A percentile compares a stretch with the other conserved stretches of the same genome.
Evolutionary conservation across 2,888 invertebrate species (phyloP).

Genomic region (Melanchra persicariae): DNA sequence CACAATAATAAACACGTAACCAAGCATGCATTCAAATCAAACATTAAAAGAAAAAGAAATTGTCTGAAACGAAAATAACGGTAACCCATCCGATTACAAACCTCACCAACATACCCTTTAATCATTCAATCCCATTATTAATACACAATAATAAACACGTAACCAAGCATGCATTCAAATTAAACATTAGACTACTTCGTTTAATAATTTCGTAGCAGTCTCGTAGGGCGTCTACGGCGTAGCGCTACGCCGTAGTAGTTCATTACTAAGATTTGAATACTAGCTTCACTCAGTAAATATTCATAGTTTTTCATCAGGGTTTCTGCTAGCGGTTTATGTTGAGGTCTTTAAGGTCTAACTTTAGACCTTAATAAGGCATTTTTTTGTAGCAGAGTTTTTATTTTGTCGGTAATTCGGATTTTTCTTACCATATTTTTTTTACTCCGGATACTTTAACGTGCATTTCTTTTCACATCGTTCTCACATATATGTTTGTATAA

Average conservation of each 20-base stretch:
- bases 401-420: neutral
- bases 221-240: conserved; percentile 52
- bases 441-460: too few relatives aligned
- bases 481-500: too few relatives aligned
- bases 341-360: neutral
- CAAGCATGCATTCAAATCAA: conserved; percentile 6
- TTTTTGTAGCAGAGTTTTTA: neutral
- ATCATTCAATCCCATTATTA: neutral
- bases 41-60: neutral
- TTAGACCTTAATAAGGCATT: too few relatives aligned
- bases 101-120: neutral
- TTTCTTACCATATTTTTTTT: too few relatives aligned
- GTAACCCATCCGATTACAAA: conserved; percentile 6
- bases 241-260: conserved; percentile 54
- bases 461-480: too few relatives aligned
- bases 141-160: neutral
- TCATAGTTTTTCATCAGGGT: conserved; percentile 21
- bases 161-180: neutral
- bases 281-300: conserved; percentile 13
- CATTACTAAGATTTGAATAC: conserved; percentile 21
- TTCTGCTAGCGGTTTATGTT: neutral
- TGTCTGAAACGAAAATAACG: neutral
- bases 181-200: neutral
- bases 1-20: neutral
- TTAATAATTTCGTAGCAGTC: conserved; percentile 32